Evolutionary conservation across 2,888 invertebrate species (phyloP), one percentile per base, ranked within the genome.

Genomic region (Tinea trinotella): DNA sequence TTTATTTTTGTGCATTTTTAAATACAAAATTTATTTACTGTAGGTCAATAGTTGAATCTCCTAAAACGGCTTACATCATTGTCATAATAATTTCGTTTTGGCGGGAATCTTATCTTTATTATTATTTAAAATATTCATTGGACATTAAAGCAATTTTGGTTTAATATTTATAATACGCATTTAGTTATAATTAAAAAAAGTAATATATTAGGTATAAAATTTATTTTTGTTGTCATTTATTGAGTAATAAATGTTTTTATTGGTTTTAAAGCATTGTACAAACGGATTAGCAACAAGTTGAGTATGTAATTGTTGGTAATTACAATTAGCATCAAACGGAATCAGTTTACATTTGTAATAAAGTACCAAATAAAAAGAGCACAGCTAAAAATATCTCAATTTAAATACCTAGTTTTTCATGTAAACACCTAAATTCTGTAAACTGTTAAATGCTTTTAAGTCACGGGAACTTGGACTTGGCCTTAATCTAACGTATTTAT

Each of bases 61-160:
- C 65, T 66, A 63, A 70, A 66, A 76, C 73, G 69, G 70, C 77
- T 80, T 80, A 77, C 76, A 81, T 81, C 78, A 81, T 70, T 71
- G 64, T 48, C 48, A 40, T 48, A 48, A 18, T 48, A 58, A 48
- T 54, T 52, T 67, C 63, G 70, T 78, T 80, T 82, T 74, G 80
- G 83, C 82, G 83, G 81, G 82, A 84, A 83, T 78, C 30, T n/a
- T n/a, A n/a, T n/a, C n/a, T n/a, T n/a, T n/a, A n/a, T n/a, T n/a
- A n/a, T n/a, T n/a, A n/a, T n/a, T n/a, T n/a, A n/a, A n/a, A n/a
- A n/a, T n/a, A n/a, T n/a, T n/a, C n/a, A n/a, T n/a, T n/a, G n/a
- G n/a, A n/a, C n/a, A n/a, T n/a, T n/a, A n/a, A n/a, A n/a, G n/a
- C n/a, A n/a, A n/a, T n/a, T n/a, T n/a, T n/a, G n/a, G n/a, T n/a